phyloP scores from a whole-genome alignment of 2,113 vertebrate genomes.

The Geococcyx californianus region DNA sequence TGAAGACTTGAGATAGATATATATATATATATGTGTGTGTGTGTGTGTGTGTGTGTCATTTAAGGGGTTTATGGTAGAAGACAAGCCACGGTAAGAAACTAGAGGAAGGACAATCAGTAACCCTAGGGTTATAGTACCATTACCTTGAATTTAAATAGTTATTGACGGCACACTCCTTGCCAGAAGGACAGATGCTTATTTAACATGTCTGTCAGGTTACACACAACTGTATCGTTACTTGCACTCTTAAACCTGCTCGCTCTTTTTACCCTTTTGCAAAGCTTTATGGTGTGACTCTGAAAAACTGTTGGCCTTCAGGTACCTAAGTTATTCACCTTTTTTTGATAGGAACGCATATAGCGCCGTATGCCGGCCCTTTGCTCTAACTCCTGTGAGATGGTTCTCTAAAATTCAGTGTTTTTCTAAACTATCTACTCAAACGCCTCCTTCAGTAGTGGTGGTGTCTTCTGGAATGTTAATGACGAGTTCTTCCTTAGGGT shows the following conservation, averaged over 20 bases:
- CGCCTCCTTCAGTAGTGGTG: not conserved
- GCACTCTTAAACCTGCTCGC: not conserved
- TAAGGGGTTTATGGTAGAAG: not conserved
- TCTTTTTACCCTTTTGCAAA: not conserved
- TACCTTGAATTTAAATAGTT: not conserved
- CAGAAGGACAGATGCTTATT: not conserved
- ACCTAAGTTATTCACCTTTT: not conserved
- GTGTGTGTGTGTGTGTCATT: too few relatives aligned
- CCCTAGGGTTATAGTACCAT: not conserved
- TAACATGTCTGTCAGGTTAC: not conserved
- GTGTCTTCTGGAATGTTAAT: slow-evolving; percentile 24
- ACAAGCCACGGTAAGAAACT: not conserved
- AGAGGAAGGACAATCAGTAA: not conserved
- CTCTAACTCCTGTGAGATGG: not conserved
- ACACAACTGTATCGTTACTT: not conserved
- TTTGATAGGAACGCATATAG: not conserved
- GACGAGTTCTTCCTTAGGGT: not conserved
- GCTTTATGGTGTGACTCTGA: not conserved
- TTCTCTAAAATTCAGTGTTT: not conserved
- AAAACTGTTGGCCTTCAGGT: not conserved
- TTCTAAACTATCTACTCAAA: not conserved
- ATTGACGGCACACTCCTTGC: not conserved
- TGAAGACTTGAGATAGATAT: not conserved
- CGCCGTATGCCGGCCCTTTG: not conserved
- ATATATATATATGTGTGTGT: too few relatives aligned